A percentile compares a stretch with the other conserved stretches of the same genome.
Conservation (phyloP, 2,113 vertebrate species). For the Cyanistes caeruleus region DNA sequence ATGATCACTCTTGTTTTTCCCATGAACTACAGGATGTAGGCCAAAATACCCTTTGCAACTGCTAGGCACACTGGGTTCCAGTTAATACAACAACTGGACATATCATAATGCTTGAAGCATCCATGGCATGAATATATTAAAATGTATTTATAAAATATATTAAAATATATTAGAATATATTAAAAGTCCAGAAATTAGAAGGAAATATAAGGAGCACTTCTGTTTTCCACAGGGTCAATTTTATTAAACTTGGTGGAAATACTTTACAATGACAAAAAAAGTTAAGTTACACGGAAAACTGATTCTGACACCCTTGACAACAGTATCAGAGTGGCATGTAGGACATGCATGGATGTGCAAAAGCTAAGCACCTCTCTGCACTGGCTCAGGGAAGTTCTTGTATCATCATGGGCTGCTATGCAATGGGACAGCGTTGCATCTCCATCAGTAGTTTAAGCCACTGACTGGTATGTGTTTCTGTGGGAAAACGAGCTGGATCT, state of each 20-base stretch:
- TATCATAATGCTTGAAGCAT: slow-evolving; percentile 7
- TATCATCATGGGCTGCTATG: accelerated
- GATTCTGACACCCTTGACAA: accelerated
- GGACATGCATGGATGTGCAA: background rate
- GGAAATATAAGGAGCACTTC: background rate
- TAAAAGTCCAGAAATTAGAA: background rate
- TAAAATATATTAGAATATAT: background rate
- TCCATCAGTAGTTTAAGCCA: background rate
- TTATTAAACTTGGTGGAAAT: slow-evolving; percentile 30
- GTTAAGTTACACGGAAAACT: background rate
- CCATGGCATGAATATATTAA: background rate
- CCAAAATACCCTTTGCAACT: slow-evolving; percentile 44
- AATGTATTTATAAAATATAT: background rate
- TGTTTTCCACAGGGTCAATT: slow-evolving; percentile 18
- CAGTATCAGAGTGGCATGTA: background rate
- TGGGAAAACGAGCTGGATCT: background rate
- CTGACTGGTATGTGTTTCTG: background rate
- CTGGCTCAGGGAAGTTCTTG: background rate
- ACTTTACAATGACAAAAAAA: background rate
- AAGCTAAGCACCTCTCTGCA: background rate
- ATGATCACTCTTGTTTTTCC: slow-evolving; percentile 10
- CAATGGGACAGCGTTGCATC: accelerated
- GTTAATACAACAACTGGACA: background rate
- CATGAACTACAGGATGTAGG: slow-evolving; percentile 46
- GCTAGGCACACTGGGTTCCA: slow-evolving; percentile 6